These are phyloP conservation scores for Zootermopsis nevadensis DNA, from an alignment of 2,888 invertebrate species.

Conservation along the genomic window DNA sequence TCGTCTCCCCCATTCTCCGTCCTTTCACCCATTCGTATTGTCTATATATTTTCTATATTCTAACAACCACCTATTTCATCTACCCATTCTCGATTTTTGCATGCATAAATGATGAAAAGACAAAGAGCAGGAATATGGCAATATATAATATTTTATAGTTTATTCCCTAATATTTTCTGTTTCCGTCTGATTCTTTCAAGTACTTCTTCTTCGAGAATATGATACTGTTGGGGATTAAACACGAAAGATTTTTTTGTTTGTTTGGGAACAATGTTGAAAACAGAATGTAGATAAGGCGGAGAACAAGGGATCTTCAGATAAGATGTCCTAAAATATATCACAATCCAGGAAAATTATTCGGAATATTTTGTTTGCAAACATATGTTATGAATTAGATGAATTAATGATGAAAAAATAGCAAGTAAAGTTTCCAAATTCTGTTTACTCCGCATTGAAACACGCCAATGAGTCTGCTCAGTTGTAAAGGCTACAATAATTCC, in stretches of 20 bases:
- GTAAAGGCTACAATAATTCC: too few relatives aligned
- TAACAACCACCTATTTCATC: constrained; percentile 1
- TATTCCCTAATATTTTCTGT: background rate
- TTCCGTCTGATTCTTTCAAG: background rate
- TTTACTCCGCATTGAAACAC: too few relatives aligned
- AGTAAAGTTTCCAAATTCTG: too few relatives aligned
- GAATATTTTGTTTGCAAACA: too few relatives aligned
- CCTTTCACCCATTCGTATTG: background rate
- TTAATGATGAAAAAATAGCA: too few relatives aligned
- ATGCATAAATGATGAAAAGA: constrained; percentile 47
- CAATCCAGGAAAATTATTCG: too few relatives aligned
- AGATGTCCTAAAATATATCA: too few relatives aligned
- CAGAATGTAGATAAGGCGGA: background rate
- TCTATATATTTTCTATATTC: background rate
- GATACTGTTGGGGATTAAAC: background rate
- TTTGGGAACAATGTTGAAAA: background rate
- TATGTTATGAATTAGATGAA: too few relatives aligned
- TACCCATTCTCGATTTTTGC: constrained; percentile 40
- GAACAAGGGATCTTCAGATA: too few relatives aligned
- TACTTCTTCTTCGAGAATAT: background rate
- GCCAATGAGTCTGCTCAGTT: too few relatives aligned
- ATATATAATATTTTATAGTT: constrained; percentile 44
- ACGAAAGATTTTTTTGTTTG: constrained; percentile 2
- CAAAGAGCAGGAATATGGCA: constrained; percentile 43
- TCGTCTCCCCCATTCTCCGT: background rate